A percentile compares a stretch with the other conserved stretches of the same genome.
These are phyloP conservation scores for Watersipora subatra DNA, from an alignment of 1,140 invertebrate genomes.

Conservation along the genomic window DNA sequence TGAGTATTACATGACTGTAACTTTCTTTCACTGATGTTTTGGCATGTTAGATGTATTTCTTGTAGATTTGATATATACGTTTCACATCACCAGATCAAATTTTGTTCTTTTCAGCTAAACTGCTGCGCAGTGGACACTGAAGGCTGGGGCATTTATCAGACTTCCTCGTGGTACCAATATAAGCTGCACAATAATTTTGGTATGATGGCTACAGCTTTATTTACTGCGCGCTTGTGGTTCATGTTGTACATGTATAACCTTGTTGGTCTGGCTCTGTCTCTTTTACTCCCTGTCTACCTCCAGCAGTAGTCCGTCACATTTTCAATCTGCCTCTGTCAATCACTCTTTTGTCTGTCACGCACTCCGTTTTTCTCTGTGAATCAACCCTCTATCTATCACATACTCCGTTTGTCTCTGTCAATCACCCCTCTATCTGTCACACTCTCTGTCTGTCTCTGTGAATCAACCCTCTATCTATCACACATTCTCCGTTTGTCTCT, in stretches of 20 bases:
- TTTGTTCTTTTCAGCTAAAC: neutral
- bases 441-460: neutral
- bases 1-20: too few species aligned
- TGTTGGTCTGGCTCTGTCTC: neutral
- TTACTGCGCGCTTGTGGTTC: too few species aligned
- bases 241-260: too few species aligned
- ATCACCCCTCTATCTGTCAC: neutral
- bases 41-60: too few species aligned
- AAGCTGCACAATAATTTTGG: neutral
- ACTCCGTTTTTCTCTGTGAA: neutral
- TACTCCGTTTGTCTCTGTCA: neutral
- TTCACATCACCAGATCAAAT: neutral
- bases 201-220: too few species aligned
- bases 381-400: neutral
- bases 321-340: neutral
- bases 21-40: too few species aligned
- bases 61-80: neutral
- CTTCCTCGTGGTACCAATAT: conserved; percentile 1
- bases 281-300: neutral
- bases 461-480: neutral
- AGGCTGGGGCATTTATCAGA: neutral
- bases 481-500: neutral
- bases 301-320: neutral
- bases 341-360: neutral
- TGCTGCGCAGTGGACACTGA: neutral